These are phyloP conservation scores for Ursus arctos DNA, from an alignment of 2,113 vertebrate species.

Conservation along the genomic window DNA sequence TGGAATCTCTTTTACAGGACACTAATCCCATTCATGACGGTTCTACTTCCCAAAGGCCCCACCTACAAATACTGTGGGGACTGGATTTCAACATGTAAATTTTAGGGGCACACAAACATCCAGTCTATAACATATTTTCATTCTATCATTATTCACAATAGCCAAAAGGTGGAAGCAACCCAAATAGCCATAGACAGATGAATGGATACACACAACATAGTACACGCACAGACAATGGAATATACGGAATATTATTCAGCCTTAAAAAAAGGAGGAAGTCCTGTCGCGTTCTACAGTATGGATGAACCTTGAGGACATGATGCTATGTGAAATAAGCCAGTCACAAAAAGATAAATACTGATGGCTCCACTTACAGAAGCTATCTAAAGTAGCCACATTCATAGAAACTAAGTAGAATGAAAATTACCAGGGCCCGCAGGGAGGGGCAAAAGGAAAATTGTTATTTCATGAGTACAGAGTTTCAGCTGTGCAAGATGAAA, in stretches of 20 bases:
- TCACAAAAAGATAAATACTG: not conserved
- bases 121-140: not conserved
- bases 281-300: not conserved
- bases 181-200: not conserved
- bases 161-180: not conserved
- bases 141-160: not conserved
- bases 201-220: not conserved
- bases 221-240: not conserved
- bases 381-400: not conserved
- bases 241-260: not conserved
- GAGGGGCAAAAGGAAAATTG: not conserved
- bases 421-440: not conserved
- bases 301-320: not conserved
- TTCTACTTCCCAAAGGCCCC: not conserved
- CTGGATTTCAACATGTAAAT: not conserved
- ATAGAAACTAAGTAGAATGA: not conserved
- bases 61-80: not conserved
- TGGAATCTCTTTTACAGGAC: not conserved
- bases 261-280: not conserved
- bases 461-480: not conserved
- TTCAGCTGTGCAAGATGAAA: conserved; percentile 37
- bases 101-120: not conserved
- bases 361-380: not conserved
- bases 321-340: not conserved
- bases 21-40: not conserved